These are phyloP conservation scores for Ichneumoninae sp. DNA, from an alignment of 2,888 invertebrate species.

Conservation along the genomic window DNA sequence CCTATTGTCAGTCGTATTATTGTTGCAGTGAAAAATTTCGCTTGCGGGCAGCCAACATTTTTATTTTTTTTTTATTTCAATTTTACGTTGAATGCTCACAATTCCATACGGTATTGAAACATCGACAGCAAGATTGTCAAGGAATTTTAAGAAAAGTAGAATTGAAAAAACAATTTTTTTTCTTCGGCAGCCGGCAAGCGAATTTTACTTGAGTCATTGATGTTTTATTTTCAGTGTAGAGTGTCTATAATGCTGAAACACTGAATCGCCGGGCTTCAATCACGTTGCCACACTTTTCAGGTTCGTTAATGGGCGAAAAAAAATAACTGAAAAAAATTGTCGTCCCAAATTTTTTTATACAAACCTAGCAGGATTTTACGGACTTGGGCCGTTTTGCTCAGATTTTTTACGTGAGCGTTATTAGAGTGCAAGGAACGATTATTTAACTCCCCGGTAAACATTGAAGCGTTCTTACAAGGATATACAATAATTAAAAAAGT, in stretches of 20 bases:
- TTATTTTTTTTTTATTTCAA: too few relatives aligned
- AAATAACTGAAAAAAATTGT: neutral
- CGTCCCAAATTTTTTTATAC: neutral
- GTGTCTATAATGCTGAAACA: constrained; percentile 26
- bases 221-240: too few relatives aligned
- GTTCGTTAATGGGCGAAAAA: neutral
- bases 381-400: neutral
- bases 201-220: too few relatives aligned
- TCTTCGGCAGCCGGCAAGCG: too few relatives aligned
- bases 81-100: too few relatives aligned
- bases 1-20: constrained; percentile 1
- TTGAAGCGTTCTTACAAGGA: neutral
- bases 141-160: too few relatives aligned
- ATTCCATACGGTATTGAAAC: too few relatives aligned
- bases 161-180: too few relatives aligned
- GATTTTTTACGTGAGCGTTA: neutral
- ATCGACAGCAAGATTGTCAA: too few relatives aligned
- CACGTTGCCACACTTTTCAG: neutral
- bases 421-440: neutral
- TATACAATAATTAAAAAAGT: constrained; percentile 4
- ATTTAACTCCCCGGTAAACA: neutral
- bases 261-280: neutral
- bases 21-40: neutral
- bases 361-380: neutral
- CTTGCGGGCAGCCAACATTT: too few relatives aligned